These are phyloP conservation scores for Mormyrus iriodes DNA, from an alignment of 2,113 vertebrate genomes.

Conservation along the genomic window DNA sequence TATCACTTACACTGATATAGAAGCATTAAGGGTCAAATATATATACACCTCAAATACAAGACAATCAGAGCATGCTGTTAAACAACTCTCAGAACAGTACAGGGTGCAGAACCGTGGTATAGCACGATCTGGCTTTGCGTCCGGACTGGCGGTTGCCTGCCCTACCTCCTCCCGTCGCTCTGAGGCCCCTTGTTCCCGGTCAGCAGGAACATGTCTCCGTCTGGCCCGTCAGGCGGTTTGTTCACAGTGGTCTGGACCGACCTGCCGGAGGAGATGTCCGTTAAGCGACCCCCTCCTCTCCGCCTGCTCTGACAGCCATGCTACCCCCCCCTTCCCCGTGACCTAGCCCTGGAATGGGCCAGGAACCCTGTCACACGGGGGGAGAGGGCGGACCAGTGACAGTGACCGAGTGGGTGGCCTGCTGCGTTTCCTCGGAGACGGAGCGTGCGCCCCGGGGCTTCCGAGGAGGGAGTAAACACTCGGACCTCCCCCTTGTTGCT, in stretches of 20 bases:
- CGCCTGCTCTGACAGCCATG: neutral
- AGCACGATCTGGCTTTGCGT: too few species aligned
- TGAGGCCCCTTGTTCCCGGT: constrained; percentile 72
- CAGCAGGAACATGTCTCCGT: constrained; percentile 87
- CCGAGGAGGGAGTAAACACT: neutral
- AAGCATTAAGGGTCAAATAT: neutral
- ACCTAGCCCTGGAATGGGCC: neutral
- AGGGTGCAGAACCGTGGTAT: neutral
- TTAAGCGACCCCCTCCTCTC: neutral
- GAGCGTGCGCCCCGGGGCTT: neutral
- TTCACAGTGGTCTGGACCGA: constrained; percentile 61
- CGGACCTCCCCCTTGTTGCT: neutral
- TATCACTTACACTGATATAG: neutral
- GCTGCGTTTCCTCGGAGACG: neutral
- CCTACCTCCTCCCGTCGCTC: constrained; percentile 80
- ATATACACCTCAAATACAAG: neutral
- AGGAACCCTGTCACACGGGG: neutral
- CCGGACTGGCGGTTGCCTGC: neutral
- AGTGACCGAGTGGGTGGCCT: neutral
- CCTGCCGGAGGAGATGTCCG: constrained; percentile 54
- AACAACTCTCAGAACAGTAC: neutral
- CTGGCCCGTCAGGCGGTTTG: constrained; percentile 54
- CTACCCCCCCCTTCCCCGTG: neutral
- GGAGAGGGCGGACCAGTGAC: neutral
- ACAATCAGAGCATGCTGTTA: neutral